A percentile compares a stretch with the other conserved stretches of the same genome.
These are phyloP conservation scores for Belgica antarctica DNA, from an alignment of 2,888 invertebrate genomes.

Conservation along the genomic window DNA sequence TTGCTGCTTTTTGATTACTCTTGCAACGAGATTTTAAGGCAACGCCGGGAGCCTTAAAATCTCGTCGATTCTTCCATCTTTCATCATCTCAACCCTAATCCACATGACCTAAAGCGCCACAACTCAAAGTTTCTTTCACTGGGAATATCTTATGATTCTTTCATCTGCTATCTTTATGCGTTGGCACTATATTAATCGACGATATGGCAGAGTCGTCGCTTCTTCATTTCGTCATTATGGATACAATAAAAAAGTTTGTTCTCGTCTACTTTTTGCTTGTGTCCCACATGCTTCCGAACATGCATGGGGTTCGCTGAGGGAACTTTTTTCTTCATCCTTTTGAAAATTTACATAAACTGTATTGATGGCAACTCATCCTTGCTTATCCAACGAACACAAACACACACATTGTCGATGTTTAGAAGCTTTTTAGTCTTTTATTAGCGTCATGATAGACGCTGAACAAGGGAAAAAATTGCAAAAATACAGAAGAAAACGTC, in stretches of 20 bases:
- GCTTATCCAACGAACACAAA: neutral
- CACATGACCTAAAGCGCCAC: no score
- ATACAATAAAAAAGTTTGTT: constrained; percentile 1
- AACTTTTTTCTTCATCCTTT: neutral
- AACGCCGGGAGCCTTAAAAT: no score
- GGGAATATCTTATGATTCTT: no score
- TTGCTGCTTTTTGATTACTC: no score
- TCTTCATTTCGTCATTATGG: constrained; percentile 11
- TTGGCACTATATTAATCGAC: constrained; percentile 6
- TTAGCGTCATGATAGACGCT: no score
- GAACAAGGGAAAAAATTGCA: neutral
- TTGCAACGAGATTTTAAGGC: no score
- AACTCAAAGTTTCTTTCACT: no score
- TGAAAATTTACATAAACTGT: constrained; percentile 35
- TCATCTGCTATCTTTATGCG: neutral
- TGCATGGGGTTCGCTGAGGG: neutral
- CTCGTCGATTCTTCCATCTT: no score
- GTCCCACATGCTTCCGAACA: neutral
- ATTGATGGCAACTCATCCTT: constrained; percentile 32
- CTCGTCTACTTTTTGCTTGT: no score
- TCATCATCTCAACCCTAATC: no score
- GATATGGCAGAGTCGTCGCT: constrained; percentile 5
- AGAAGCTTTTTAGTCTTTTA: no score
- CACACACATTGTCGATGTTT: neutral
- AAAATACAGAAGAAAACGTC: neutral